Evolutionary conservation across 2,113 vertebrate species (phyloP).

Genomic region (Lagenorhynchus albirostris): DNA sequence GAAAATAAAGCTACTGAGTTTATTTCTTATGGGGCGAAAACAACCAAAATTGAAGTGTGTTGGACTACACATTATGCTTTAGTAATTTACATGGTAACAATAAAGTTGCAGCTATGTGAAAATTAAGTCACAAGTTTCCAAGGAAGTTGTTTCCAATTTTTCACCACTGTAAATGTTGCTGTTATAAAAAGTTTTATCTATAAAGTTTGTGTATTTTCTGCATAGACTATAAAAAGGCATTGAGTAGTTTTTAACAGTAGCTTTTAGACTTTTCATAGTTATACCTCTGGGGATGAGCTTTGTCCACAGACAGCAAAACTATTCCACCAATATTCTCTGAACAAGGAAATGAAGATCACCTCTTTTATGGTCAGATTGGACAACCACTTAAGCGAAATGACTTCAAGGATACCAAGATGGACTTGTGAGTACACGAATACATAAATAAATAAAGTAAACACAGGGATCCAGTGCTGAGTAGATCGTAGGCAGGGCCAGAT

Average conservation of each 20-base stretch:
- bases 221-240: background rate
- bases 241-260: background rate
- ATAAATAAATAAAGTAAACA: background rate
- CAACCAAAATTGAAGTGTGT: slow-evolving; percentile 1
- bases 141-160: background rate
- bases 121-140: slow-evolving; percentile 19
- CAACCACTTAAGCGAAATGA: background rate
- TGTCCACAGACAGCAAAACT: background rate
- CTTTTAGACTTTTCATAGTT: background rate
- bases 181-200: background rate
- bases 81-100: background rate
- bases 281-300: background rate
- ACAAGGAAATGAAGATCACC: background rate
- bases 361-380: background rate
- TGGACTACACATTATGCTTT: background rate
- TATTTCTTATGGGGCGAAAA: background rate
- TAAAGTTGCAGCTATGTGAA: background rate
- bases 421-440: background rate
- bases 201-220: background rate
- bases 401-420: background rate
- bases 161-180: background rate
- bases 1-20: slow-evolving; percentile 30
- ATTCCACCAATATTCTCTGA: background rate
- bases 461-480: background rate
- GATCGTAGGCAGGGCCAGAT: background rate